Evolutionary conservation across 2,113 vertebrate species (phyloP).

Genomic region (Craseonycteris thonglongyai): DNA sequence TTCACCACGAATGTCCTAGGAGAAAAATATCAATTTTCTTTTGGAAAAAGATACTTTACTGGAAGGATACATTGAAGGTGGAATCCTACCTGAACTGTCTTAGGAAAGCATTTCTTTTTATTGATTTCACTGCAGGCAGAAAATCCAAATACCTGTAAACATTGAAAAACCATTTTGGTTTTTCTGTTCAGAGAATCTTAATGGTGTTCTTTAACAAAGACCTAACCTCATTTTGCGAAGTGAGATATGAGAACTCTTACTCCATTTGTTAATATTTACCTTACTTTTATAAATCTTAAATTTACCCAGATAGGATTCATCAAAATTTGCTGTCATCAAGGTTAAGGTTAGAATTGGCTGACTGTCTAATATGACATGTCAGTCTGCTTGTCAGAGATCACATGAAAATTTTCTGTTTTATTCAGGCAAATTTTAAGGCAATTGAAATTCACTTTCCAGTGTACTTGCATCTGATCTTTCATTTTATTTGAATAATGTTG

Average conservation of each 20-base stretch:
- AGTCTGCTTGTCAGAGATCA: background rate
- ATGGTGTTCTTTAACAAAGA: background rate
- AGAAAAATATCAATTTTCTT: background rate
- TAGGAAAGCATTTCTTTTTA: background rate
- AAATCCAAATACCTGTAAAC: background rate
- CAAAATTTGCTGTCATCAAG: background rate
- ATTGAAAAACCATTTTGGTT: background rate
- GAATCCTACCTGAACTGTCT: background rate
- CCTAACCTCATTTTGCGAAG: background rate
- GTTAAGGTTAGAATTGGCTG: background rate
- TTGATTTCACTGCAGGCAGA: background rate
- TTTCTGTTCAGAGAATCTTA: background rate
- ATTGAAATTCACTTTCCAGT: background rate
- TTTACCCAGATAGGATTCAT: background rate
- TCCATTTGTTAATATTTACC: background rate
- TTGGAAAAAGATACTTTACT: background rate
- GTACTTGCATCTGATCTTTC: background rate
- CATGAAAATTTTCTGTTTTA: background rate
- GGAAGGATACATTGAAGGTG: background rate
- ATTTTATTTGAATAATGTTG: background rate
- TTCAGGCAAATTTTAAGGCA: background rate
- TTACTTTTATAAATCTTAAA: background rate
- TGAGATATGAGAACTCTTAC: background rate
- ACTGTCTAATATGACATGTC: background rate
- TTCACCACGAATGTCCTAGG: background rate